phyloP scores from a whole-genome alignment of 2,113 vertebrate genomes.

The Saccopteryx leptura region DNA sequence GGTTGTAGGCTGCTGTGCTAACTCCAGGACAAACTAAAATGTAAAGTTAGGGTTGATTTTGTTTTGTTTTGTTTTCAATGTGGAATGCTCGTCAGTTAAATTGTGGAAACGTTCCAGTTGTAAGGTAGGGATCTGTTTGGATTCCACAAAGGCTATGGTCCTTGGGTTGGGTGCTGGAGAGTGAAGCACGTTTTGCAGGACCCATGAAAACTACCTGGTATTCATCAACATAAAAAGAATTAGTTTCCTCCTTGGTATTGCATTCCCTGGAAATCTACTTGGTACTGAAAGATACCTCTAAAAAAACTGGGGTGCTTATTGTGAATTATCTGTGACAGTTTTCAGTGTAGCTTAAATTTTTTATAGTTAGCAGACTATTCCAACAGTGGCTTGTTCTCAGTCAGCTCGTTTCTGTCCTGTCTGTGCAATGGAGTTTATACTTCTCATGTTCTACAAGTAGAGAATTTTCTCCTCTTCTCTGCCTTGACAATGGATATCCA shows the following conservation, averaged over 20 bases:
- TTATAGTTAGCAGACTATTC: slow-evolving; percentile 99
- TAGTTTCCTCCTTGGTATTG: slow-evolving; percentile 98
- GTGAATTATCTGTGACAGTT: slow-evolving; percentile 99
- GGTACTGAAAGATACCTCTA: slow-evolving; percentile 99
- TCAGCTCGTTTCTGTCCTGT: slow-evolving; percentile 98
- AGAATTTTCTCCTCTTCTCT: slow-evolving; percentile 98
- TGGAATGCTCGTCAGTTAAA: slow-evolving; percentile 93
- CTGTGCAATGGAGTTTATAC: slow-evolving; percentile 99
- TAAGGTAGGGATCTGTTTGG: slow-evolving; percentile 96
- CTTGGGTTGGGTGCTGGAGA: slow-evolving; percentile 94
- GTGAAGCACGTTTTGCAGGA: slow-evolving; percentile 92
- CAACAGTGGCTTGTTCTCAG: slow-evolving; percentile 98
- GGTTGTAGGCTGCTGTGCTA: slow-evolving; percentile 93
- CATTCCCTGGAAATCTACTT: slow-evolving; percentile 99
- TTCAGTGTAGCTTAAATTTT: slow-evolving; percentile 99
- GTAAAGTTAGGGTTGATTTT: slow-evolving; percentile 87
- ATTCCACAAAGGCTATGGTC: slow-evolving; percentile 91
- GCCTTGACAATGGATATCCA: slow-evolving; percentile 98
- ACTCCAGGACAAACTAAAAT: slow-evolving; percentile 96
- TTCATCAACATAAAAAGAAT: slow-evolving; percentile 99
- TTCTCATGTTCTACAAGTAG: slow-evolving; percentile 99
- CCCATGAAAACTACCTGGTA: slow-evolving; percentile 99
- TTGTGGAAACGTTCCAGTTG: slow-evolving; percentile 96
- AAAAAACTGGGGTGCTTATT: slow-evolving; percentile 99
- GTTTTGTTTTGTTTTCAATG: slow-evolving; percentile 90